Conservation (phyloP, 2,113 vertebrate species). For the Tragelaphus buxtoni region DNA sequence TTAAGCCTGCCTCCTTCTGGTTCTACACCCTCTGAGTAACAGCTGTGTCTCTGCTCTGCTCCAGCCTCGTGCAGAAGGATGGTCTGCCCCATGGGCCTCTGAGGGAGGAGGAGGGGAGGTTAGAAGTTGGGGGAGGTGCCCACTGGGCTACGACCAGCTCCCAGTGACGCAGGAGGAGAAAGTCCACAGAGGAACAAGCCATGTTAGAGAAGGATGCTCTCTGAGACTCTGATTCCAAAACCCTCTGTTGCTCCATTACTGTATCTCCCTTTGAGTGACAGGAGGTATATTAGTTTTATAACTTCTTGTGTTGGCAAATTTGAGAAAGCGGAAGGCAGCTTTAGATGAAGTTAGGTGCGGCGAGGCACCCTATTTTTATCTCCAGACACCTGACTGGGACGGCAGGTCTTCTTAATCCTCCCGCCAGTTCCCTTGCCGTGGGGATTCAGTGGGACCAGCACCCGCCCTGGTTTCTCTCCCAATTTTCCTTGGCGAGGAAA, state of each 20-base stretch:
- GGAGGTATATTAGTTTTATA: not conserved
- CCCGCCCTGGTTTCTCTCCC: not conserved
- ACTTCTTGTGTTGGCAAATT: not conserved
- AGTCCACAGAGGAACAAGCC: not conserved
- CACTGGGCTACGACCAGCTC: too few species aligned
- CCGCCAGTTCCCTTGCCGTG: accelerated
- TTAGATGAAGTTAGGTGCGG: not conserved
- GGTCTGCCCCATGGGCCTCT: not conserved
- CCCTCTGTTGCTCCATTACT: not conserved
- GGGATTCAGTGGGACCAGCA: accelerated
- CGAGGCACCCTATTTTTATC: conserved; percentile 16
- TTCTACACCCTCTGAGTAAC: not conserved
- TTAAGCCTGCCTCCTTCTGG: not conserved
- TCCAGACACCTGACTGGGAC: not conserved
- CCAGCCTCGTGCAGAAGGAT: not conserved
- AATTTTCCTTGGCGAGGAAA: not conserved
- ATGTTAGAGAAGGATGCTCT: not conserved
- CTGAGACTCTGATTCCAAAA: conserved; percentile 28
- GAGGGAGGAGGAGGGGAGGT: not conserved
- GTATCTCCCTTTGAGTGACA: conserved; percentile 33
- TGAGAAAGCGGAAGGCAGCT: not conserved
- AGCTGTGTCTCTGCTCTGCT: accelerated
- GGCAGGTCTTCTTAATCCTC: not conserved
- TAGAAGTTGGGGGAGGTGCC: not conserved
- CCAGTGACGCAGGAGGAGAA: not conserved